Evolutionary conservation across 2,797 vertebrate genomes (phyloP).

Genomic region (Lagodon rhomboides): DNA sequence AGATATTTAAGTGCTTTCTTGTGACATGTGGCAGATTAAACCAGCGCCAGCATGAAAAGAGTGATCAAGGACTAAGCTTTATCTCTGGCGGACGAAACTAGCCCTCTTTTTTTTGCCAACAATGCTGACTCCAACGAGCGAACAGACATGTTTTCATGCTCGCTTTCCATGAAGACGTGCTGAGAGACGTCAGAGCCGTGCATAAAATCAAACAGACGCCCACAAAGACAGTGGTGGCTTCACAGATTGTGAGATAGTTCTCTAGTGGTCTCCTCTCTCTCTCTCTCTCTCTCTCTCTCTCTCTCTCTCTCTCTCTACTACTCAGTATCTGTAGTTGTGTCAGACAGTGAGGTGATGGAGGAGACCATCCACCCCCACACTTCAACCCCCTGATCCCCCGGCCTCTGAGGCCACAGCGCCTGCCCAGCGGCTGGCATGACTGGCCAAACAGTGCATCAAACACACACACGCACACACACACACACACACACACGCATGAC

Average conservation of each 20-base stretch:
- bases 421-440: conserved; percentile 69
- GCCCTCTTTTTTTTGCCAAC: conserved; percentile 55
- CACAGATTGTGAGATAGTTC: conserved; percentile 65
- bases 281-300: neutral
- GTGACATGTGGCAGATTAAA: conserved; percentile 78
- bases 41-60: conserved; percentile 62
- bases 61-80: conserved; percentile 66
- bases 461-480: conserved; percentile 51
- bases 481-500: conserved; percentile 74
- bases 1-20: conserved; percentile 77
- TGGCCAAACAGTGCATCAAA: conserved; percentile 75
- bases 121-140: conserved; percentile 55
- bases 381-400: conserved; percentile 66
- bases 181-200: conserved; percentile 68
- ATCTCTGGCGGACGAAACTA: conserved; percentile 50
- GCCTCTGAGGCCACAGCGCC: conserved; percentile 63
- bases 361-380: conserved; percentile 71
- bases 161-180: conserved; percentile 49
- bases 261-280: conserved; percentile 9
- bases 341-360: conserved; percentile 66
- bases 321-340: conserved; percentile 50
- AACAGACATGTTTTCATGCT: conserved; percentile 71
- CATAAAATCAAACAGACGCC: conserved; percentile 72
- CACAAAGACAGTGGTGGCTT: conserved; percentile 65
- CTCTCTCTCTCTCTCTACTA: neutral